Base-by-base conservation (phyloP, 2,888 invertebrate species). In the Heliconius ethilla region DNA sequence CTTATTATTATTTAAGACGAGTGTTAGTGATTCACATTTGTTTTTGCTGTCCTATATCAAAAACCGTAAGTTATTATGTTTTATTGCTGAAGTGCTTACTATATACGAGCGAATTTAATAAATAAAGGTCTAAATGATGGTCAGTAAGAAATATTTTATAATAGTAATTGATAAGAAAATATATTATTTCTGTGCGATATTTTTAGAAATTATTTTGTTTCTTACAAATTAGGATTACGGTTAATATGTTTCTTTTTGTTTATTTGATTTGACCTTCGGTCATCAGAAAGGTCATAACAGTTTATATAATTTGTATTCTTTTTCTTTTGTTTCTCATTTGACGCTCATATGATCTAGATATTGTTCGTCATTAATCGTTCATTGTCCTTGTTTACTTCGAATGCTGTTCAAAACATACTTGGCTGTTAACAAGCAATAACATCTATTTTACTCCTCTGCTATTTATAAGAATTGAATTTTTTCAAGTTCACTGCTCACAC, bases 241-340 rank as follows among this genome's bases (percentile, higher is more conserved):
- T 77, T 81, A 80, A 69, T 55, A 67, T 77, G 59, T 74, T 78
- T 80, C 77, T 76, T 79, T 81, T 79, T 75, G 75, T 76, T 75
- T 78, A 78, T 77, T 76, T 63, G 66, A 70, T 80, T 75, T 90
- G 92, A 93, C 93, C 93, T 93, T 92, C 89, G 87, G 75, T 62
- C 79, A 70, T 78, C 33, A 84, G 88, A 87, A 93, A 93, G 93
- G 93, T 93, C 93, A 91, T 84, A 85, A 83, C 83, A 83, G 89
- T 92, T 90, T 91, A 90, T 89, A 89, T 91, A 90, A 91, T 90
- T 72, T 72, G 33, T 72, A 59, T 55, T 72, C 59, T 33, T 72
- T 62, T 77, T 81, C 80, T 83, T 84, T 84, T 84, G 86, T 86
- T 83, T 84, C 82, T 79, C 75, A 77, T 72, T 80, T 75, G 81